Evolutionary conservation across 1,140 invertebrate genomes (phyloP).

Genomic region (Atta texana): DNA sequence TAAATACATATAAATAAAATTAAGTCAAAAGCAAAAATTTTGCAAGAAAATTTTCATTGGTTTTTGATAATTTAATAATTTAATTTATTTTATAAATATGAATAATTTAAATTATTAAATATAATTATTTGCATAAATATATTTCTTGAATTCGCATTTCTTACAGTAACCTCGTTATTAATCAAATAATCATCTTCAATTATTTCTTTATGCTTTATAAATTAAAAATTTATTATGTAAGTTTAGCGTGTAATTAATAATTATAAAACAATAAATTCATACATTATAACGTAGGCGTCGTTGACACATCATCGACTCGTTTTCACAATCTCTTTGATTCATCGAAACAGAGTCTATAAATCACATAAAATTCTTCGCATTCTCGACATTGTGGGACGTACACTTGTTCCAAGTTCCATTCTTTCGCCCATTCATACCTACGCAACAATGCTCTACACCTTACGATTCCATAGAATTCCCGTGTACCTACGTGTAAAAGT

Average conservation of each 20-base stretch:
- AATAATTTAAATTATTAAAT: not conserved
- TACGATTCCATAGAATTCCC: constrained; percentile 76
- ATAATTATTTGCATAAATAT: no score
- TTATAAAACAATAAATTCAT: not conserved
- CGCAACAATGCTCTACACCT: constrained; percentile 83
- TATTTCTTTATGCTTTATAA: no score
- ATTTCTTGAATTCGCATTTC: no score
- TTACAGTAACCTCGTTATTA: no score
- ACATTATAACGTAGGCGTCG: constrained; percentile 49
- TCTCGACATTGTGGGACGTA: constrained; percentile 79
- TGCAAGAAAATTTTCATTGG: not conserved
- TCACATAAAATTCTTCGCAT: constrained; percentile 80
- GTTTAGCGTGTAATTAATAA: not conserved
- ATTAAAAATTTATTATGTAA: not conserved
- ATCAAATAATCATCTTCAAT: no score
- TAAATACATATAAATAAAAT: constrained; percentile 78
- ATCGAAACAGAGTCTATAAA: constrained; percentile 76
- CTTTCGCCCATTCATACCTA: constrained; percentile 80
- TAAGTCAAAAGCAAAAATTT: constrained; percentile 65
- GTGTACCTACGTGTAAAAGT: constrained; percentile 40
- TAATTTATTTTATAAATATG: not conserved
- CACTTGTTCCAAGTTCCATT: constrained; percentile 82
- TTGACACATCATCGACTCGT: constrained; percentile 23
- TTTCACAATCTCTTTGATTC: constrained; percentile 23
- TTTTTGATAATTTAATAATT: no score